Evolutionary conservation across 2,888 invertebrate species (phyloP).

Genomic region (Athalia cordata): DNA sequence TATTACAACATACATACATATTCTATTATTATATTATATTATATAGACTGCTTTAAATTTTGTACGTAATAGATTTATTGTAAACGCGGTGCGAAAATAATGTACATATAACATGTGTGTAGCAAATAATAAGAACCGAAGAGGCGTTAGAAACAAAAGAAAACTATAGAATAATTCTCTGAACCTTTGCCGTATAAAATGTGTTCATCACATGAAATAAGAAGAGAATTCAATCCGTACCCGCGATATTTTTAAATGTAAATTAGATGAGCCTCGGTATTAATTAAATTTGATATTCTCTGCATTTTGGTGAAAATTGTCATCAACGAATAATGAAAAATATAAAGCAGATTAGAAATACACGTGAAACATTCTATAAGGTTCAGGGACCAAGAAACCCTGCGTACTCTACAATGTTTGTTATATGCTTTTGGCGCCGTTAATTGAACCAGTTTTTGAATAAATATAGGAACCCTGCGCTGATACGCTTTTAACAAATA

Average conservation of each 20-base stretch:
- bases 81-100: constrained; percentile 9
- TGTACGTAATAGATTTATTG: constrained; percentile 38
- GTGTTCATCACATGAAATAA: neutral
- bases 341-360: no score
- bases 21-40: no score
- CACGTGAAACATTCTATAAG: constrained; percentile 14
- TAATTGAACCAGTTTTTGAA: neutral
- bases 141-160: neutral
- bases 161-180: constrained; percentile 10
- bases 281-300: no score
- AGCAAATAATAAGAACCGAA: neutral
- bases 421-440: neutral
- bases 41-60: constrained; percentile 37
- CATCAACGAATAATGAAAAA: no score
- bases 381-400: constrained; percentile 37
- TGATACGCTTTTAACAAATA: neutral
- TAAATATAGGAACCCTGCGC: neutral
- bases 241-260: no score
- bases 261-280: no score
- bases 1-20: constrained; percentile 3
- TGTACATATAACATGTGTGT: neutral
- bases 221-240: neutral
- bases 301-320: no score
- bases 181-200: constrained; percentile 35
- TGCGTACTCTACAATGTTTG: neutral